A percentile compares a stretch with the other conserved stretches of the same genome.
These are phyloP conservation scores for Clarias macrocephalus DNA, from an alignment of 2,113 vertebrate genomes.

Conservation along the genomic window DNA sequence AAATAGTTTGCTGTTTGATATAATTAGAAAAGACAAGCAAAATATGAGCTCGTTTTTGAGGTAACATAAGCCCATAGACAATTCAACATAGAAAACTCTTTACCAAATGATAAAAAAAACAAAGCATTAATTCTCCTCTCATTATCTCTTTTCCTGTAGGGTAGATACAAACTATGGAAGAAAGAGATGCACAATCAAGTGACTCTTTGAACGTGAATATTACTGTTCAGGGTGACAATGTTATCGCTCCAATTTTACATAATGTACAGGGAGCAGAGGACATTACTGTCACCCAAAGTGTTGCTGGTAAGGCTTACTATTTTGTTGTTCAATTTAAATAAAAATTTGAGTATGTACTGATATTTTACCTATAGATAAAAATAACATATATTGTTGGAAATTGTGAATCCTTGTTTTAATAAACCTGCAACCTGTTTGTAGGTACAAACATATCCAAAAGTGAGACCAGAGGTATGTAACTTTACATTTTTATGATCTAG, in stretches of 20 bases:
- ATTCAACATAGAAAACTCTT: too few relatives aligned
- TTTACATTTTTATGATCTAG: not conserved
- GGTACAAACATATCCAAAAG: not conserved
- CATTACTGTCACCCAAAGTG: not conserved
- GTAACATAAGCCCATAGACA: too few relatives aligned
- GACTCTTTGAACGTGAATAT: not conserved
- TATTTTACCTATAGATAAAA: not conserved
- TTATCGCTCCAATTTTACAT: not conserved
- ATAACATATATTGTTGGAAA: not conserved
- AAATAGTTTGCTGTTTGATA: too few relatives aligned
- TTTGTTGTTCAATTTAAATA: not conserved
- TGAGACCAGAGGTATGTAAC: not conserved
- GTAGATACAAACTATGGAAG: not conserved
- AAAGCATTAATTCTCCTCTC: not conserved
- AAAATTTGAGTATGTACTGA: not conserved
- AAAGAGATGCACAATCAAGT: not conserved
- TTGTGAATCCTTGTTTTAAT: not conserved
- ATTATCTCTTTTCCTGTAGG: not conserved
- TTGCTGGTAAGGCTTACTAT: not conserved
- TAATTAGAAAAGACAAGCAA: not conserved
- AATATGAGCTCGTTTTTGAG: not conserved
- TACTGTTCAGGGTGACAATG: not conserved
- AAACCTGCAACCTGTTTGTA: not conserved
- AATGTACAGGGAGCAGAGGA: not conserved
- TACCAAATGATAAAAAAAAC: too few relatives aligned